phyloP scores from a whole-genome alignment of 2,797 vertebrate species.

The Momotus momota region DNA sequence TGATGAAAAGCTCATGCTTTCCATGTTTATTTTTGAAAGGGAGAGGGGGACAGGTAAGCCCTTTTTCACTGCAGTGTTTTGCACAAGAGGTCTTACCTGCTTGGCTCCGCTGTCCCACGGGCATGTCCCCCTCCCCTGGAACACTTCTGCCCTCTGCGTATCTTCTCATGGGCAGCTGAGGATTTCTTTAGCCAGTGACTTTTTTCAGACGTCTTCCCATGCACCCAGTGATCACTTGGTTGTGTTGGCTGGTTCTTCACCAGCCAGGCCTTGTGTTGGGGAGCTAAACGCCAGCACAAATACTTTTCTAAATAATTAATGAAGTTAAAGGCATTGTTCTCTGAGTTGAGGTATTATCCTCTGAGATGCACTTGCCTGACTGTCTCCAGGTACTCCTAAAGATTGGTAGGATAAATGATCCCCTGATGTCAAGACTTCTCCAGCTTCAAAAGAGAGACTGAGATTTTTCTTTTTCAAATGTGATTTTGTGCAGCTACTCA shows the following conservation, averaged over 20 bases:
- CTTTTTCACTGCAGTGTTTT: not conserved
- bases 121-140: too few species aligned
- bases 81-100: not conserved
- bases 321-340: not conserved
- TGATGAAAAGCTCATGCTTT: constrained; percentile 8
- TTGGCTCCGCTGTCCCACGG: not conserved
- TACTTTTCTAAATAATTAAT: not conserved
- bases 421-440: not conserved
- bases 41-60: not conserved
- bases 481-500: not conserved
- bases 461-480: not conserved
- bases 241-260: not conserved
- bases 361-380: not conserved
- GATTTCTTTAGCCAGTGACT: not conserved
- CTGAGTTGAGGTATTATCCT: not conserved
- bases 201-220: not conserved
- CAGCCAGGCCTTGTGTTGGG: not conserved
- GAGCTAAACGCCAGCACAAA: not conserved
- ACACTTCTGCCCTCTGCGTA: not conserved
- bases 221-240: not conserved
- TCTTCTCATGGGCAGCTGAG: not conserved
- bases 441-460: not conserved
- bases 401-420: not conserved
- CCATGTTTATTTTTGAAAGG: not conserved
- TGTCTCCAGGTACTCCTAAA: not conserved